These are phyloP conservation scores for Operophtera brumata DNA, from an alignment of 2,888 invertebrate genomes.

Conservation along the genomic window DNA sequence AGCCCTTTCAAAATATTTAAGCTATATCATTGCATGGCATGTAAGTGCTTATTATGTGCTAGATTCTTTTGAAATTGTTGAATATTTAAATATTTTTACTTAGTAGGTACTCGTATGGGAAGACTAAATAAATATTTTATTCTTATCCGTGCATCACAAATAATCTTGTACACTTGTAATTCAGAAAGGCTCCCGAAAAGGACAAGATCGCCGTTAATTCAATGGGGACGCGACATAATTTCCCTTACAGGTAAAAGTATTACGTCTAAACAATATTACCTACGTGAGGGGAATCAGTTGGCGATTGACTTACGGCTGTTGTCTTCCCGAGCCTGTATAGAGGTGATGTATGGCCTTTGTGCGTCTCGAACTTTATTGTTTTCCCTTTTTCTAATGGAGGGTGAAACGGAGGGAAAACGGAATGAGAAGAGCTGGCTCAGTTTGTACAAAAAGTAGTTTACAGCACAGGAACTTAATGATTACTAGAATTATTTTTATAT, in stretches of 20 bases:
- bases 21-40: too few species aligned
- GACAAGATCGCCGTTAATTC: slow-evolving; percentile 53
- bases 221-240: slow-evolving; percentile 63
- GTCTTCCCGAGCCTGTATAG: slow-evolving; percentile 28
- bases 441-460: background rate
- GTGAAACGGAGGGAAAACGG: slow-evolving; percentile 17
- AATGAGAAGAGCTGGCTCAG: slow-evolving; percentile 3
- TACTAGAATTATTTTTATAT: too few species aligned
- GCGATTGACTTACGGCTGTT: slow-evolving; percentile 52
- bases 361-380: slow-evolving; percentile 36
- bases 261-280: slow-evolving; percentile 68
- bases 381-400: slow-evolving; percentile 36
- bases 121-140: too few species aligned
- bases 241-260: slow-evolving; percentile 66
- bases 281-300: slow-evolving; percentile 61
- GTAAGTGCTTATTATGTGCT: too few species aligned
- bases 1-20: too few species aligned
- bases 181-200: slow-evolving; percentile 23
- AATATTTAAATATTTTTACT: too few species aligned
- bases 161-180: slow-evolving; percentile 1
- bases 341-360: slow-evolving; percentile 34
- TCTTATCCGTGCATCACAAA: background rate
- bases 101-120: too few species aligned
- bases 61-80: too few species aligned
- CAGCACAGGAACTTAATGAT: too few species aligned